Percentiles rank a stretch among this genome's conserved stretches.
phyloP scores from a whole-genome alignment of 2,113 vertebrate genomes.

The Tachuris rubrigastra region DNA sequence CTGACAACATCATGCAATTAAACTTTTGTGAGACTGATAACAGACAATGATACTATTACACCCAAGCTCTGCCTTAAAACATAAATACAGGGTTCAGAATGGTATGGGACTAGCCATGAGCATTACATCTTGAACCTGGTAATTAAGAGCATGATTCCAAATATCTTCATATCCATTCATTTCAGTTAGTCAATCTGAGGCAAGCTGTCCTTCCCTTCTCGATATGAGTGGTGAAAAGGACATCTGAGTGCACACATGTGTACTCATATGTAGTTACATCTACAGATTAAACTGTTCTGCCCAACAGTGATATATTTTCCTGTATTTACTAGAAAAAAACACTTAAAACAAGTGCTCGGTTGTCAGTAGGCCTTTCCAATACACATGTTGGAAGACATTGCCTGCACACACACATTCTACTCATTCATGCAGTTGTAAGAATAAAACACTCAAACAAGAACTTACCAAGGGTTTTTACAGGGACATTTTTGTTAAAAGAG shows the following conservation, averaged over 20 bases:
- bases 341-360: not conserved
- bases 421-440: conserved; percentile 46
- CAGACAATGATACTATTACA: not conserved
- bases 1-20: not conserved
- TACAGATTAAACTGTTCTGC: not conserved
- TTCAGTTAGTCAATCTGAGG: not conserved
- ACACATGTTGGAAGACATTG: not conserved
- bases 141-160: not conserved
- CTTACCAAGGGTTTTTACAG: conserved; percentile 64
- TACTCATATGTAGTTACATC: not conserved
- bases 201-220: not conserved
- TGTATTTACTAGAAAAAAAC: not conserved
- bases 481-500: conserved; percentile 66
- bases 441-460: conserved; percentile 53
- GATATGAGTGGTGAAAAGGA: not conserved
- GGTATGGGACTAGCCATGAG: not conserved
- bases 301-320: not conserved
- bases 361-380: not conserved
- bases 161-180: not conserved
- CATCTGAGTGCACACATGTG: not conserved
- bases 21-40: not conserved
- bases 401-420: conserved; percentile 3
- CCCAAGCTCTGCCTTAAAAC: not conserved
- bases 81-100: not conserved
- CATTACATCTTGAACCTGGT: not conserved